Conservation (phyloP, 1,140 invertebrate species). For the Metopolophium dirhodum region DNA sequence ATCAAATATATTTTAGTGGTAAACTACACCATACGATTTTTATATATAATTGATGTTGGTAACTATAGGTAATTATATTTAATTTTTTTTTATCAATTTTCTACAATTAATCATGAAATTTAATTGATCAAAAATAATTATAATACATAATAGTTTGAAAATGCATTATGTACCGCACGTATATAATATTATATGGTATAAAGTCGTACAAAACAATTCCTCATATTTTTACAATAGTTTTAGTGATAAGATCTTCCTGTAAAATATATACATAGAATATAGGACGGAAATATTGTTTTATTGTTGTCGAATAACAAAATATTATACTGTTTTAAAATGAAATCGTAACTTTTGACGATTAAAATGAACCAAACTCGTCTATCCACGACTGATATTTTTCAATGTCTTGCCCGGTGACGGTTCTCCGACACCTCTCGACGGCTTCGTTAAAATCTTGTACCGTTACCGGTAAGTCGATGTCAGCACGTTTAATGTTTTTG, state of each 20-base stretch:
- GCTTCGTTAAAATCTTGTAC: conserved; percentile 70
- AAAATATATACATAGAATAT: not conserved
- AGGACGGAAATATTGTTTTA: not conserved
- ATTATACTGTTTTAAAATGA: not conserved
- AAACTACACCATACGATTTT: not conserved
- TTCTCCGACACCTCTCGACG: conserved; percentile 68
- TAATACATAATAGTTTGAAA: not conserved
- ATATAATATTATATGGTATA: not conserved
- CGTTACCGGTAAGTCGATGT: conserved; percentile 70
- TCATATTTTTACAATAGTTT: not conserved
- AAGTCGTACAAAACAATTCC: not conserved
- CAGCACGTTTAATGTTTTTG: conserved; percentile 69
- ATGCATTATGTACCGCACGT: not conserved
- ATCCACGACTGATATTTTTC: conserved; percentile 63
- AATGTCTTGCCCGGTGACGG: conserved; percentile 68
- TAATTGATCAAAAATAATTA: not conserved
- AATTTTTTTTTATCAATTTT: not conserved
- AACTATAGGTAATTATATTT: not conserved
- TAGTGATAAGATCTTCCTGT: not conserved
- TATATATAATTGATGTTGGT: not conserved
- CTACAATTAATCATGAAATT: not conserved
- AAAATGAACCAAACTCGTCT: conserved; percentile 61
- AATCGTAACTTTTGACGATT: not conserved
- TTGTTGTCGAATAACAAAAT: conserved; percentile 1
- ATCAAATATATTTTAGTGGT: not conserved